Conservation (phyloP, 2,888 invertebrate genomes). For the Campaea margaritaria region DNA sequence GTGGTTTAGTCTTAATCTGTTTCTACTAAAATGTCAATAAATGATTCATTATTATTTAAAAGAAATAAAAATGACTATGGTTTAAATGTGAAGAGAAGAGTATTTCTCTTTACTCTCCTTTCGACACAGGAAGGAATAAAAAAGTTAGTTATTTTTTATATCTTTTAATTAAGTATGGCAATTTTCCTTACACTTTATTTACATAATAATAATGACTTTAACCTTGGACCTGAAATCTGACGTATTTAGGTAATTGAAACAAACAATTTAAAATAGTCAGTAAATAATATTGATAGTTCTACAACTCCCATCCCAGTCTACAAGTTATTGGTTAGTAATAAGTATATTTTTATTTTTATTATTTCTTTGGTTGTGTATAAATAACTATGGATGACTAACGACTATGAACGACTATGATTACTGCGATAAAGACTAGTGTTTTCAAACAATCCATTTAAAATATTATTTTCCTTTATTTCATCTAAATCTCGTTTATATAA, state of each 20-base stretch:
- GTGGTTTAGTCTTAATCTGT: no score
- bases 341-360: not conserved
- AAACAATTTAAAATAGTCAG: not conserved
- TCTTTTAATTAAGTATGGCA: conserved; percentile 36
- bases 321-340: no score
- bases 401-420: not conserved
- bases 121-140: not conserved
- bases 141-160: conserved; percentile 18
- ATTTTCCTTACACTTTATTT: conserved; percentile 39
- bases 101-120: no score
- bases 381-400: not conserved
- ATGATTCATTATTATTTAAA: no score
- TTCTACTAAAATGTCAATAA: no score
- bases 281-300: no score
- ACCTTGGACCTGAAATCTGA: conserved; percentile 11
- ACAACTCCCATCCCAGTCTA: no score
- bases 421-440: conserved; percentile 1
- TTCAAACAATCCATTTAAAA: not conserved
- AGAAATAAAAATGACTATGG: no score
- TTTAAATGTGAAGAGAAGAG: no score
- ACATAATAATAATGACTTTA: conserved; percentile 37
- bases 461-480: no score
- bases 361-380: conserved; percentile 7
- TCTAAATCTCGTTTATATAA: no score
- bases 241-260: not conserved